Conservation (phyloP, 2,797 vertebrate species). For the Thripadectes ignobilis region DNA sequence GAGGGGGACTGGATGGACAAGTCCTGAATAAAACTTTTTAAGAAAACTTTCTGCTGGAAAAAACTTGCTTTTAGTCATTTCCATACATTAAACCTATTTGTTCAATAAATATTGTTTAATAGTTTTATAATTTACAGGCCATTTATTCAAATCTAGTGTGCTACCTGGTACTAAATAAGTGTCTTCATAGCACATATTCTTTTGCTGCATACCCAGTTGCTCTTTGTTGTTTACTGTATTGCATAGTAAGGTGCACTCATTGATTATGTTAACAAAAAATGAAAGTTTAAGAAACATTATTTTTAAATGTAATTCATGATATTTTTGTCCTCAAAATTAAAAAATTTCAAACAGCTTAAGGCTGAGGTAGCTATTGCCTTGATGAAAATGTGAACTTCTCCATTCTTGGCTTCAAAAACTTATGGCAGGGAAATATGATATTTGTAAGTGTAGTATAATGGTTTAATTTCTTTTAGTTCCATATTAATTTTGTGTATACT, state of each 20-base stretch:
- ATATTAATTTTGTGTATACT: not conserved
- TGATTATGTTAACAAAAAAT: not conserved
- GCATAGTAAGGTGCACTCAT: not conserved
- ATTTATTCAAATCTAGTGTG: not conserved
- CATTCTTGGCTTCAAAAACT: not conserved
- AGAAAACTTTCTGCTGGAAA: not conserved
- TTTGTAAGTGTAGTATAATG: not conserved
- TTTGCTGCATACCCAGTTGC: not conserved
- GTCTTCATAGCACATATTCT: not conserved
- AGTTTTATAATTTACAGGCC: not conserved
- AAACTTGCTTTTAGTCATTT: not conserved
- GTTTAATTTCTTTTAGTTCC: not conserved
- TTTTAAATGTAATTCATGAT: not conserved
- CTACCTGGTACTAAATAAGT: not conserved
- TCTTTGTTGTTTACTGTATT: not conserved
- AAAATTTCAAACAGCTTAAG: not conserved
- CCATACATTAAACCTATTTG: not conserved
- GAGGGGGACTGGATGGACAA: not conserved
- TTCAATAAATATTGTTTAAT: not conserved
- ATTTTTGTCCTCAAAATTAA: not conserved
- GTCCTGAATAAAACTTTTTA: not conserved
- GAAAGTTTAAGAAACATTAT: not conserved
- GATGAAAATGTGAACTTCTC: not conserved
- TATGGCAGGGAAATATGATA: not conserved
- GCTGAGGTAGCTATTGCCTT: not conserved